Evolutionary conservation across 2,797 vertebrate genomes (phyloP).

Genomic region (Amblyraja radiata): DNA sequence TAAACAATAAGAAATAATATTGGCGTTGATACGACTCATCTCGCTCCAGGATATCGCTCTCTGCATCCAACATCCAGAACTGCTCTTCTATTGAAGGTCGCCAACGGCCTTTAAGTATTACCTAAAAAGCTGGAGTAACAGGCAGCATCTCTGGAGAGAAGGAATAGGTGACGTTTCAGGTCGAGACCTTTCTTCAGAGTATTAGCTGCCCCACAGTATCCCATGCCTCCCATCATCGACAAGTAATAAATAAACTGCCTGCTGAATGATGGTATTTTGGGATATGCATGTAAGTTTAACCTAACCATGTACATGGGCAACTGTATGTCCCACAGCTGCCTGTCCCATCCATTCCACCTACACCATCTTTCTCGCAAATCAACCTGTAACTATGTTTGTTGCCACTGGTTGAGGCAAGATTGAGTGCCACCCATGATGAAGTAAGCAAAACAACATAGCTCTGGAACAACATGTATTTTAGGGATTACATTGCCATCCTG

Average conservation of each 20-base stretch:
- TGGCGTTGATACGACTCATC: background rate
- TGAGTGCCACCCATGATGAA: background rate
- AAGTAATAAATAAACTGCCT: background rate
- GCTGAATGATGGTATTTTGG: background rate
- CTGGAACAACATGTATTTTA: background rate
- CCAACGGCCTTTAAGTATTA: background rate
- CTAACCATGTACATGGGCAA: background rate
- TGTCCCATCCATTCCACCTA: background rate
- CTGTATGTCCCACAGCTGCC: background rate
- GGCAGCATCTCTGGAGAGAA: too few relatives aligned
- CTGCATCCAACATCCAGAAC: background rate
- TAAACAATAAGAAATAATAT: too few relatives aligned
- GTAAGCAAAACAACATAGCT: background rate
- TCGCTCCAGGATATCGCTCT: background rate
- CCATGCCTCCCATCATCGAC: background rate
- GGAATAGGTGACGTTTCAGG: too few relatives aligned
- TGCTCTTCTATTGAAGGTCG: background rate
- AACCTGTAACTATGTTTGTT: background rate
- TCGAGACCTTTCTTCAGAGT: too few relatives aligned
- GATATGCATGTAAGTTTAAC: background rate
- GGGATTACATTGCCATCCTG: constrained; percentile 1
- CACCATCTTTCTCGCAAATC: too few relatives aligned
- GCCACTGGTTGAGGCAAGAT: background rate
- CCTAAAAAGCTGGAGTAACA: too few relatives aligned
- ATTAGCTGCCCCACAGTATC: background rate